These are phyloP conservation scores for Benthosema pterotum DNA, from an alignment of 2,797 vertebrate genomes.

Conservation along the genomic window DNA sequence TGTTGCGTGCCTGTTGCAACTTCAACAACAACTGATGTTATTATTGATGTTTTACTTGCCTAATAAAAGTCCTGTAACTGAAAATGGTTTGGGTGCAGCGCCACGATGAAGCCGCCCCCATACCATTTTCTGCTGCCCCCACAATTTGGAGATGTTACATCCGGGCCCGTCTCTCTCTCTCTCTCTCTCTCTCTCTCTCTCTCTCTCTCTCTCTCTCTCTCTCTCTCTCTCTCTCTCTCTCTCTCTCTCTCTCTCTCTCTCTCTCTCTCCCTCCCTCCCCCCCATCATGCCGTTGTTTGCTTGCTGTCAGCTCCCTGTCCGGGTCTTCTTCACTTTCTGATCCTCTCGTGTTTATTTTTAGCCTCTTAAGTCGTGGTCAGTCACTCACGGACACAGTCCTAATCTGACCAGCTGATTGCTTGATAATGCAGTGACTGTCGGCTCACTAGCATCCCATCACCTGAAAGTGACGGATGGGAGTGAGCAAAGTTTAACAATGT, in stretches of 20 bases:
- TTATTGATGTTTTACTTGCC: too few species aligned
- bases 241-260: background rate
- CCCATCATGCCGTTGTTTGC: conserved; percentile 14
- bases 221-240: background rate
- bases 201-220: background rate
- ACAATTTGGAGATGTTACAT: too few species aligned
- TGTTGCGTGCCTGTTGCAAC: too few species aligned
- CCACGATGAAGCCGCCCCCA: too few species aligned
- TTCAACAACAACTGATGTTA: too few species aligned
- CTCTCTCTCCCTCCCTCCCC: background rate
- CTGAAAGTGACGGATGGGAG: conserved; percentile 21
- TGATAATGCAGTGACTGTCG: conserved; percentile 40
- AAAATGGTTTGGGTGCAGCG: too few species aligned
- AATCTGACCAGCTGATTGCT: conserved; percentile 58
- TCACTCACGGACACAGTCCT: conserved; percentile 26
- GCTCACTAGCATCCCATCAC: background rate
- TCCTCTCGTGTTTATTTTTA: conserved; percentile 58
- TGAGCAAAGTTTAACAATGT: too few species aligned
- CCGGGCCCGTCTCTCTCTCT: background rate
- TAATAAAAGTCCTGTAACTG: too few species aligned
- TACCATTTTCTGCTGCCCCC: too few species aligned
- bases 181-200: conserved; percentile 5
- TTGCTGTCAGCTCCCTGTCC: conserved; percentile 31
- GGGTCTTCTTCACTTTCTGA: conserved; percentile 41
- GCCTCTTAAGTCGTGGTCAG: conserved; percentile 44